Evolutionary conservation across 2,888 invertebrate genomes (phyloP).

Genomic region (Tinea semifulvella): DNA sequence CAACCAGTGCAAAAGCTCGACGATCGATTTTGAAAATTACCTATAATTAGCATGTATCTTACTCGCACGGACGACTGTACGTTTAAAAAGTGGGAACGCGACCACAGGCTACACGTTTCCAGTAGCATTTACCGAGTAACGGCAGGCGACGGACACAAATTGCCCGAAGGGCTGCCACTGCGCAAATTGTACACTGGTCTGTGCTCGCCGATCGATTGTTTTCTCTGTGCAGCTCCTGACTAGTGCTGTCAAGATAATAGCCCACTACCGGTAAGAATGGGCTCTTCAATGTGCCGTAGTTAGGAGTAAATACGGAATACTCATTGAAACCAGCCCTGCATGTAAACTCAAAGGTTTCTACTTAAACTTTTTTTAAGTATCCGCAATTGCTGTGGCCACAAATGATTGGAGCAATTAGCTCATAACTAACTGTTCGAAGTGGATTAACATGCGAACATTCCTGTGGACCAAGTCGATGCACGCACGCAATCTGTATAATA

Average conservation of each 20-base stretch:
- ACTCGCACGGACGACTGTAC: slow-evolving; percentile 51
- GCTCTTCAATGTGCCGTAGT: slow-evolving; percentile 8
- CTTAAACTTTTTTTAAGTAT: not conserved
- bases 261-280: slow-evolving; percentile 12
- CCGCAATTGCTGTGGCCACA: not conserved
- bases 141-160: slow-evolving; percentile 61
- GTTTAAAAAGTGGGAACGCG: slow-evolving; percentile 52
- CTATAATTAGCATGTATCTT: slow-evolving; percentile 63
- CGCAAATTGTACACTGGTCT: slow-evolving; percentile 48
- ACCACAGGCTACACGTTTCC: slow-evolving; percentile 59
- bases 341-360: slow-evolving; percentile 1
- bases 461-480: not conserved
- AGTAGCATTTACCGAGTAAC: slow-evolving; percentile 64
- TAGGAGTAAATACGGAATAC: not conserved
- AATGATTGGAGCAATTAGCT: slow-evolving; percentile 11
- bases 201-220: slow-evolving; percentile 40
- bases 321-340: slow-evolving; percentile 10
- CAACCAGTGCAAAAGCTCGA: slow-evolving; percentile 52
- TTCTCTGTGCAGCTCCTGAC: slow-evolving; percentile 17
- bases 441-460: slow-evolving; percentile 11
- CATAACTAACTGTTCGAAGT: not conserved
- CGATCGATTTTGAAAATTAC: slow-evolving; percentile 65
- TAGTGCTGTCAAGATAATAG: slow-evolving; percentile 17
- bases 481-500: not conserved
- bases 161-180: slow-evolving; percentile 56